Evolutionary conservation across 2,888 invertebrate genomes (phyloP), one percentile per base, ranked within the genome.

Genomic region (Sisyra nigra): DNA sequence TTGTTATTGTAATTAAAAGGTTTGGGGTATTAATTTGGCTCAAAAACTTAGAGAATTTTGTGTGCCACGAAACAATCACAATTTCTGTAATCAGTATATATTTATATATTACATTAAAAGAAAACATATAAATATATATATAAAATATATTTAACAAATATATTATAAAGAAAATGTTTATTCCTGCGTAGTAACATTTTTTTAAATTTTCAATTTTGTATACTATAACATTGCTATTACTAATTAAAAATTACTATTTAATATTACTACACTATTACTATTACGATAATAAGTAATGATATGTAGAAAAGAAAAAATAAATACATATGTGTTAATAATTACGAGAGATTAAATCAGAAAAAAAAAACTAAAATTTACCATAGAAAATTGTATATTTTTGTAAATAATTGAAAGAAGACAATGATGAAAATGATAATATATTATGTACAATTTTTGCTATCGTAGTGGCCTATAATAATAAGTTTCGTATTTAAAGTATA

Each of bases 321-420:
- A 15, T 33, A 41, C 8, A 34, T 13, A 41, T 10, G 14, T 40
- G 30, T 19, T 37, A 24, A 24, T 24, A 24, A 24, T 3, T 24
- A 24, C 7, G 24, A 24, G 24, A 24, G 24, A 24, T 24, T 24
- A 24, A 24, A 7, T 24, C 3, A 24, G 24, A 24, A 24, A n/a
- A n/a, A 35, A 15, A 15, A 37, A 37, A 37, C 15, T n/a, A 37
- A n/a, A 37, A 37, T 18, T 17, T 37, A 37, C 11, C 14, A 32
- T 30, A 15, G 36, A 30, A 43, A 43, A 29, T 37, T 43, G 43
- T 43, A 43, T 43, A 43, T 43, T 43, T 43, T 43, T 43, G 43
- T 43, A 43, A 43, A 43, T 43, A 43, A 42, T 41, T 34, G 18
- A 18, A 35, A 13, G 19, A 42, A 31, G 18, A 43, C 31, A 42